A percentile compares a stretch with the other conserved stretches of the same genome.
Conservation (phyloP, 2,797 vertebrate species). For the Cirrhinus mrigala region DNA sequence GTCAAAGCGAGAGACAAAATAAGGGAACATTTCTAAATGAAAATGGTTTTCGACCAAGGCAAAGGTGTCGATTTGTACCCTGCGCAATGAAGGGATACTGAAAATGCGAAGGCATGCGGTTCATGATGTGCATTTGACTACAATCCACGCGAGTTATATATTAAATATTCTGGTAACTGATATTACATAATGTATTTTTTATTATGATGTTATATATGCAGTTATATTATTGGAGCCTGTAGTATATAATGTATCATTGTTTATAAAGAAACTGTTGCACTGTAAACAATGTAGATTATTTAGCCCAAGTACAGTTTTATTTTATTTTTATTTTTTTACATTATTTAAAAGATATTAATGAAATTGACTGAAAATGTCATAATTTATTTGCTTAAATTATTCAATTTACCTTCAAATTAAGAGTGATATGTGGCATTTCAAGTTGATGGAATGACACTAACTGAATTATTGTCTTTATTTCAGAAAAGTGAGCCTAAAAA, state of each 20-base stretch:
- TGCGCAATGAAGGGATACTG: background rate
- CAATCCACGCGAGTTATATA: background rate
- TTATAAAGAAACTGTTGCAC: background rate
- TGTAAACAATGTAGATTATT: background rate
- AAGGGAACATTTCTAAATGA: conserved; percentile 49
- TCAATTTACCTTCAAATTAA: background rate
- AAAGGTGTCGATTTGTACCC: conserved; percentile 22
- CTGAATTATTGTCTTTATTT: background rate
- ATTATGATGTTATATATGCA: background rate
- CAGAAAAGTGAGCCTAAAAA: background rate
- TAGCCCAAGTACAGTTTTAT: too few species aligned
- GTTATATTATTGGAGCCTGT: too few species aligned
- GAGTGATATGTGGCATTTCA: background rate
- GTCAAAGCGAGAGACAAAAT: conserved; percentile 51
- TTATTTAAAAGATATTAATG: background rate
- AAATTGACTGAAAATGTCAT: background rate
- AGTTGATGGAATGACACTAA: background rate
- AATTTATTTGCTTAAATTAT: too few species aligned
- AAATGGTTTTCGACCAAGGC: conserved; percentile 31
- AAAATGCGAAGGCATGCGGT: background rate
- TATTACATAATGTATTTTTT: background rate
- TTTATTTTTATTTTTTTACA: background rate
- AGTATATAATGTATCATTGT: background rate
- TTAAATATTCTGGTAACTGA: background rate
- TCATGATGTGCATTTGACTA: background rate